These are phyloP conservation scores for Arctocebus calabarensis DNA, from an alignment of 2,797 vertebrate genomes.

Conservation along the genomic window DNA sequence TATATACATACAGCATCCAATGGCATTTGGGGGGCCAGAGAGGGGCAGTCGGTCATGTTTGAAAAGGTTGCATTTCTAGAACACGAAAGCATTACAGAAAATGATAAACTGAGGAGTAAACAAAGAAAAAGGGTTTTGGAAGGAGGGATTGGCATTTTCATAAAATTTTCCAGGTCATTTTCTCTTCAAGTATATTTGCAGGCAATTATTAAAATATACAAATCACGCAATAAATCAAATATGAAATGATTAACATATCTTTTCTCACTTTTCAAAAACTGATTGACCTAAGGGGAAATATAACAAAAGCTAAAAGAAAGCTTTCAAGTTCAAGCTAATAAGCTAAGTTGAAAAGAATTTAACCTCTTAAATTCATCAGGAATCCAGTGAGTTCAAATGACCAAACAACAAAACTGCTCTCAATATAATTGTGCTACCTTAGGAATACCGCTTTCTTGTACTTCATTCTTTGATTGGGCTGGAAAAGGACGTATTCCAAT, in stretches of 20 bases:
- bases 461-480: background rate
- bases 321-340: conserved; percentile 50
- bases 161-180: conserved; percentile 52
- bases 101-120: background rate
- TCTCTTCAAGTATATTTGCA: conserved; percentile 23
- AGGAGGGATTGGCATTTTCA: background rate
- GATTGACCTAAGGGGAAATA: conserved; percentile 26
- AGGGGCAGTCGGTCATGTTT: background rate
- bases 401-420: conserved; percentile 35
- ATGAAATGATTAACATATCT: conserved; percentile 25
- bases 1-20: background rate
- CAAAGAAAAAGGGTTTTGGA: background rate
- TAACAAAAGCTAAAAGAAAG: conserved; percentile 48
- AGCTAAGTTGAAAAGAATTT: background rate
- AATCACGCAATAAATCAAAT: conserved; percentile 57
- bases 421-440: background rate
- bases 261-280: conserved; percentile 28
- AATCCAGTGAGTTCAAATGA: conserved; percentile 27
- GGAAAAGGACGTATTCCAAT: background rate
- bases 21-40: background rate
- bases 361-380: conserved; percentile 35
- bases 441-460: background rate
- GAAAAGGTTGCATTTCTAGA: conserved; percentile 1
- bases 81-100: conserved; percentile 7
- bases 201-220: conserved; percentile 43